Percentiles rank a stretch among this genome's conserved stretches.
Conservation (phyloP, 1,140 invertebrate genomes). For the Eciton burchellii region DNA sequence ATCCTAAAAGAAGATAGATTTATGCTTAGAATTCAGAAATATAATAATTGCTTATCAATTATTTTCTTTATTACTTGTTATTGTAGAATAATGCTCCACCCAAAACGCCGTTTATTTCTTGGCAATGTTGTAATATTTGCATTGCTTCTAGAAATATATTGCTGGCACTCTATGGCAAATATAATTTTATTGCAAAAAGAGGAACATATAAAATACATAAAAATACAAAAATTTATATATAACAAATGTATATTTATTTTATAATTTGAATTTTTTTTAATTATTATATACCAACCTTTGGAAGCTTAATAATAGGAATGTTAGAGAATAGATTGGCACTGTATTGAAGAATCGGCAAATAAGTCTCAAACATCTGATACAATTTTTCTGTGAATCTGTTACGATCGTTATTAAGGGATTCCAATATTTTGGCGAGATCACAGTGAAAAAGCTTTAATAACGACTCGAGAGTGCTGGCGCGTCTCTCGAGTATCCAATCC, state of each 20-base stretch:
- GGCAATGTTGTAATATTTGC: slow-evolving; percentile 92
- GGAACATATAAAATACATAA: neutral
- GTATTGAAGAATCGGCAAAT: slow-evolving; percentile 92
- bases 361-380: slow-evolving; percentile 93
- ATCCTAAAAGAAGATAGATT: slow-evolving; percentile 87
- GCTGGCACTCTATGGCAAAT: slow-evolving; percentile 89
- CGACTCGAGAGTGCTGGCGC: slow-evolving; percentile 90
- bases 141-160: slow-evolving; percentile 93
- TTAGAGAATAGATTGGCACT: slow-evolving; percentile 92
- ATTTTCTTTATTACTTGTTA: slow-evolving; percentile 88
- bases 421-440: slow-evolving; percentile 89
- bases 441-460: slow-evolving; percentile 92
- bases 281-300: slow-evolving; percentile 88
- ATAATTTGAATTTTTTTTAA: neutral
- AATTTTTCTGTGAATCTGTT: slow-evolving; percentile 91
- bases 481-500: slow-evolving; percentile 91
- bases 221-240: neutral
- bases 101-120: slow-evolving; percentile 90
- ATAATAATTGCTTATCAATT: slow-evolving; percentile 6
- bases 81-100: slow-evolving; percentile 93
- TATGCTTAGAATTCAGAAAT: neutral
- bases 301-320: slow-evolving; percentile 91
- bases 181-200: slow-evolving; percentile 7
- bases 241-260: neutral
- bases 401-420: slow-evolving; percentile 87